phyloP scores from a whole-genome alignment of 1,140 invertebrate species.

The Bombus vancouverensis region DNA sequence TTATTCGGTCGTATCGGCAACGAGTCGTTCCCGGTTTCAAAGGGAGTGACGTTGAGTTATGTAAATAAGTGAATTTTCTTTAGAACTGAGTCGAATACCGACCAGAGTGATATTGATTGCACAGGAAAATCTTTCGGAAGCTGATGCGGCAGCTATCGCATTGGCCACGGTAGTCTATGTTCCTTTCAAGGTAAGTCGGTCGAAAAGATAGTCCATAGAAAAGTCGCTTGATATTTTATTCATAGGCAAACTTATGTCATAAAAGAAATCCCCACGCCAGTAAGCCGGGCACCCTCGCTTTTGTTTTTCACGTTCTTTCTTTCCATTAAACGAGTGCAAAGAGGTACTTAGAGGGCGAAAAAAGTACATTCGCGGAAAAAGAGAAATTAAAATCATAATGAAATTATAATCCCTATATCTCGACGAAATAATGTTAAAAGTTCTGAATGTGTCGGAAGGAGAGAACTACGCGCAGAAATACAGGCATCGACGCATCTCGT shows the following conservation, averaged over 20 bases:
- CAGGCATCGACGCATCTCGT: not conserved
- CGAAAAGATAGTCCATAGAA: slow-evolving; percentile 39
- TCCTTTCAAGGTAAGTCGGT: slow-evolving; percentile 33
- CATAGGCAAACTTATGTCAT: slow-evolving; percentile 73
- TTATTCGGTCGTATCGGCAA: not conserved
- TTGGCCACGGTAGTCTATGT: slow-evolving; percentile 19
- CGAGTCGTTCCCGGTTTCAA: slow-evolving; percentile 7
- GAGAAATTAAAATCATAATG: not conserved
- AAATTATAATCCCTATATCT: slow-evolving; percentile 3
- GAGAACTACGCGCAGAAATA: not conserved
- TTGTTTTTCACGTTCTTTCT: slow-evolving; percentile 38
- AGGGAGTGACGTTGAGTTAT: slow-evolving; percentile 10
- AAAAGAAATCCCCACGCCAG: slow-evolving; percentile 66
- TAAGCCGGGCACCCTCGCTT: not conserved
- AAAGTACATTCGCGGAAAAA: not conserved
- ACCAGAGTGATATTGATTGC: not conserved
- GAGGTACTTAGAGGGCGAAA: not conserved
- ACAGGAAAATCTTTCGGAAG: not conserved
- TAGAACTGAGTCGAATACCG: not conserved
- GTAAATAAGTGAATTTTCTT: slow-evolving; percentile 38
- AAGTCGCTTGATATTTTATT: slow-evolving; percentile 74
- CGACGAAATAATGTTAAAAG: not conserved
- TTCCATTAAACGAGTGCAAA: slow-evolving; percentile 42
- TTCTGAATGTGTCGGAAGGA: not conserved
- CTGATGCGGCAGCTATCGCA: not conserved